Conservation (phyloP, 2,113 vertebrate species). For the Odocoileus hemionus region DNA sequence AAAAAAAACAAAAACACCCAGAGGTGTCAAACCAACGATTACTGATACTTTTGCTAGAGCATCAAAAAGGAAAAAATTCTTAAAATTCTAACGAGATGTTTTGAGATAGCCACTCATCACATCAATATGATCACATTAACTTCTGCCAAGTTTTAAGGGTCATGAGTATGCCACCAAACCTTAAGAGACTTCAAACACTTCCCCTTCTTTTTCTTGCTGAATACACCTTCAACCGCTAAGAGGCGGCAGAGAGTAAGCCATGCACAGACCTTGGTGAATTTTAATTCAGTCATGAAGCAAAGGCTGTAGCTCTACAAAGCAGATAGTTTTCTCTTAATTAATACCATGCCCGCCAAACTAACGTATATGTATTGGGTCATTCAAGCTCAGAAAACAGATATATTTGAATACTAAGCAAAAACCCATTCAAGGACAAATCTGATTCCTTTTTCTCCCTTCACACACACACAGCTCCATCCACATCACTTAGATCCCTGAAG, state of each 20-base stretch:
- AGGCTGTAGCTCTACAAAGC: neutral
- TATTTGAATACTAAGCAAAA: neutral
- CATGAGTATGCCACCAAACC: neutral
- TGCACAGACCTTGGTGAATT: neutral
- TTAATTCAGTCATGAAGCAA: neutral
- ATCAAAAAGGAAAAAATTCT: neutral
- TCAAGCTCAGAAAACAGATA: neutral
- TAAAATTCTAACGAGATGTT: neutral
- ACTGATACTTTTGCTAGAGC: neutral
- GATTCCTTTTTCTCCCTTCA: neutral
- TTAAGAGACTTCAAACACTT: neutral
- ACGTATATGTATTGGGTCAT: neutral
- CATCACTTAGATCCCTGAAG: neutral
- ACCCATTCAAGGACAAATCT: neutral
- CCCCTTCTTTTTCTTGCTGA: neutral
- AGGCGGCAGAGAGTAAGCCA: conserved; percentile 48
- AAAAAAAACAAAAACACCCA: neutral
- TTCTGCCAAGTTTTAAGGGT: neutral
- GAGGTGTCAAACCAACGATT: neutral
- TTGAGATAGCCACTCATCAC: neutral
- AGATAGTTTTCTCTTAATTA: neutral
- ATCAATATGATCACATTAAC: neutral
- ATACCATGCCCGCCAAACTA: neutral
- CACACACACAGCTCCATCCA: neutral
- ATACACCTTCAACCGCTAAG: neutral